Evolutionary conservation across 2,797 vertebrate species (phyloP), one percentile per base, ranked within the genome.

Genomic region (Acanthornis magna): DNA sequence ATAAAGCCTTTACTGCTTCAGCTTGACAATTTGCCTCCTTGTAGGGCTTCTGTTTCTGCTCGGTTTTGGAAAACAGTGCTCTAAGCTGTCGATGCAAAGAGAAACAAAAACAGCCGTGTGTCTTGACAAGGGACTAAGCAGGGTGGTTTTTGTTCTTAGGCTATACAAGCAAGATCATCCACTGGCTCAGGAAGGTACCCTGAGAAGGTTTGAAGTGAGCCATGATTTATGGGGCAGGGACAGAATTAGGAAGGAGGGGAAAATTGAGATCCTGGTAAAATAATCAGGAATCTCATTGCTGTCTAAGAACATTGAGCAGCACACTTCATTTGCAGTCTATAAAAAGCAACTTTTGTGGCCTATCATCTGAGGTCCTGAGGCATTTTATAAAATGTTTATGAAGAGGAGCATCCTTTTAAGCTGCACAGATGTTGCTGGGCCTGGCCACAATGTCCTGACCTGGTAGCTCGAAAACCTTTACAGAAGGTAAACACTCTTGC

Each of bases 21-120:
- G 23, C 53, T 89, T 87, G 81, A 74, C 71, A 87, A 1, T 83
- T 61, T 72, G 2, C 61, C 45, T 91, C 62, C 36, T 74, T 34
- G 32, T 27, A 79, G 27, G 53, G 54, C 72, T 88, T 93, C 88
- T 91, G 47, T 90, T 94, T 92, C 78, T 81, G n/a, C 70, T 84
- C 8, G 0, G 7, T 16, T 93, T 93, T 81, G 29, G 73, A 58
- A 90, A 91, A 65, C 62, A 58, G 22, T n/a, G 48, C 68, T 85
- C 27, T 48, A 57, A 80, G 63, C 48, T 90, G 55, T 76, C 65
- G 80, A 1, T 67, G 60, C 70, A 82, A 89, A 76, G 29, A 3
- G 36, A 85, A 85, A 75, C 72, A 85, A 54, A 79, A 83, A 3
- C 38, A 67, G 30, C 32, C 8, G 2, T n/a, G 4, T 26, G 30